These are phyloP conservation scores for Pantala flavescens DNA, from an alignment of 1,140 invertebrate genomes.

Conservation along the genomic window DNA sequence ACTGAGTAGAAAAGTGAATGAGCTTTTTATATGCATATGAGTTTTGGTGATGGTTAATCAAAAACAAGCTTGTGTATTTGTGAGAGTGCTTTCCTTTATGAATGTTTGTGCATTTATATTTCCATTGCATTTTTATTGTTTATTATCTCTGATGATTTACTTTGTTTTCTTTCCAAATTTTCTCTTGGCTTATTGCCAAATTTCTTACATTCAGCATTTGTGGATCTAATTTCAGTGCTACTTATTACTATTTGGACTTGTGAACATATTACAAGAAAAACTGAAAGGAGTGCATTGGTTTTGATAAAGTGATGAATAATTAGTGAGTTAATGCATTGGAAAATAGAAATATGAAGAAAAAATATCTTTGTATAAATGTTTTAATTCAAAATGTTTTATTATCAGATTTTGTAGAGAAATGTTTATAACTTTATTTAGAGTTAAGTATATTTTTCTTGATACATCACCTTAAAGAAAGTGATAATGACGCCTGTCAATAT, in stretches of 20 bases:
- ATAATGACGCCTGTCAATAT: constrained; percentile 3
- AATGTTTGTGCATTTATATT: constrained; percentile 1
- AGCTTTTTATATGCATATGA: background rate
- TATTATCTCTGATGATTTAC: background rate
- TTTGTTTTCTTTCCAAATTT: background rate
- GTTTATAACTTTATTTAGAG: constrained; percentile 1
- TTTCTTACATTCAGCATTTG: background rate
- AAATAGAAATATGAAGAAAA: background rate
- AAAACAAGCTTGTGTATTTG: background rate
- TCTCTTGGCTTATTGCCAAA: background rate
- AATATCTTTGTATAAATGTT: constrained; percentile 8
- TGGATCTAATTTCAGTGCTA: background rate
- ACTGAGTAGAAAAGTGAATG: background rate
- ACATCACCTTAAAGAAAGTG: background rate
- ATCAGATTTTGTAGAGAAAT: constrained; percentile 3
- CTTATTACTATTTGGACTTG: background rate
- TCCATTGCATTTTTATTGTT: background rate
- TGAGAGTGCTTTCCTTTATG: background rate
- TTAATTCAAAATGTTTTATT: background rate
- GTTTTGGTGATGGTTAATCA: background rate
- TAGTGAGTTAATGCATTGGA: background rate
- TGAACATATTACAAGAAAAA: background rate
- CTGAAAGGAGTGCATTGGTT: background rate
- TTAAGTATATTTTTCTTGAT: constrained; percentile 10
- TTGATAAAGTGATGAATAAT: background rate